These are phyloP conservation scores for Pelosia muscerda DNA, from an alignment of 2,888 invertebrate species.

Conservation along the genomic window DNA sequence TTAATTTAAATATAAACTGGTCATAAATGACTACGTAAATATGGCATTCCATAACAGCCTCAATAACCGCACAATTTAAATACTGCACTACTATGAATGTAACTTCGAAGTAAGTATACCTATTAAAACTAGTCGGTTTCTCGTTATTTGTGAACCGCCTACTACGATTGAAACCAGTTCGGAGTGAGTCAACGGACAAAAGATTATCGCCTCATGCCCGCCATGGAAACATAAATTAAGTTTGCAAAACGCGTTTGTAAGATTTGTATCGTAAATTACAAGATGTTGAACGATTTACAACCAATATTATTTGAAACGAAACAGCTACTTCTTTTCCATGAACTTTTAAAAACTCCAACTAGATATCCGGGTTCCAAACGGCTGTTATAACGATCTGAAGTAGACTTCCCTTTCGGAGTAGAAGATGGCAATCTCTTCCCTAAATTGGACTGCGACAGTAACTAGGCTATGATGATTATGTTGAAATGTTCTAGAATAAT, in stretches of 20 bases:
- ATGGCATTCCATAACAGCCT: conserved; percentile 33
- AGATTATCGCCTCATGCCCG: conserved; percentile 22
- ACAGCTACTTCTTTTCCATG: background rate
- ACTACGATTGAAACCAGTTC: conserved; percentile 42
- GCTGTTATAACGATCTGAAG: no score
- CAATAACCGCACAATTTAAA: conserved; percentile 21
- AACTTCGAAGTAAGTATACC: background rate
- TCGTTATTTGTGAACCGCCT: conserved; percentile 30
- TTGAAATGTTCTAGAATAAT: no score
- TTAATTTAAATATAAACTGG: conserved; percentile 29
- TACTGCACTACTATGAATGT: background rate
- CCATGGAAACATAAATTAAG: conserved; percentile 28
- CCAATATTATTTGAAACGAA: background rate
- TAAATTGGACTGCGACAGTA: no score
- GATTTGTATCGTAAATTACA: conserved; percentile 13
- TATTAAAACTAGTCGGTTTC: conserved; percentile 31
- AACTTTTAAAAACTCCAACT: no score
- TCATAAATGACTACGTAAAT: conserved; percentile 32
- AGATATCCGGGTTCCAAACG: no score
- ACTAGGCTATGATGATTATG: no score
- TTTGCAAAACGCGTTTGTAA: background rate
- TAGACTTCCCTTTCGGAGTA: no score
- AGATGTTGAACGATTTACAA: background rate
- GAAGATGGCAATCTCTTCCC: no score
- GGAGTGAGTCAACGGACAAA: conserved; percentile 44